These are phyloP conservation scores for Calypte anna DNA, from an alignment of 2,113 vertebrate species.

Conservation along the genomic window DNA sequence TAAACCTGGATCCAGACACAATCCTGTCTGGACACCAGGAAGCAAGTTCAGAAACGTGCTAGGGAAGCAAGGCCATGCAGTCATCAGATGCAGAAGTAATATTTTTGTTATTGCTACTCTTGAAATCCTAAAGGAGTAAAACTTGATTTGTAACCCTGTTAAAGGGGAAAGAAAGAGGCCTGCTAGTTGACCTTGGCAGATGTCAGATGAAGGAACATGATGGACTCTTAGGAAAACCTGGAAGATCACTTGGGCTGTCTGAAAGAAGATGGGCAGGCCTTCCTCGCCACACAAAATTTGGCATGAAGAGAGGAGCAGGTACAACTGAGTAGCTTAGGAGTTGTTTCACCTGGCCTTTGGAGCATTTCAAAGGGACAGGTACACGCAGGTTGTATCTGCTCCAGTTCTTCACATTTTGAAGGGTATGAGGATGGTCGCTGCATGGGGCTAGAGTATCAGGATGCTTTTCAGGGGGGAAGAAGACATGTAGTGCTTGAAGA, in stretches of 20 bases:
- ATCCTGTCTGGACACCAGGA: background rate
- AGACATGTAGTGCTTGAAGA: background rate
- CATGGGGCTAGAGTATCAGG: background rate
- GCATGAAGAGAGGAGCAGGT: slow-evolving; percentile 9
- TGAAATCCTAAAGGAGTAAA: background rate
- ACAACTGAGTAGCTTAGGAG: background rate
- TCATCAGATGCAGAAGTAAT: background rate
- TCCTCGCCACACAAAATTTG: slow-evolving; percentile 49
- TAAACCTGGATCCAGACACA: background rate
- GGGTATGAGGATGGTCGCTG: background rate
- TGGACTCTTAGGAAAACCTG: background rate
- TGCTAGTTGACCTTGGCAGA: slow-evolving; percentile 15
- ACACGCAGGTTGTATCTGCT: accelerated
- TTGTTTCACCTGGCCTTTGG: background rate
- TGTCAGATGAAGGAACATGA: background rate
- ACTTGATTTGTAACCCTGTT: background rate
- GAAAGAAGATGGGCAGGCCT: background rate
- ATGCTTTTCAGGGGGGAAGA: background rate
- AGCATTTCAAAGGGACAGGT: slow-evolving; percentile 3
- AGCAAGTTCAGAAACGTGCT: accelerated
- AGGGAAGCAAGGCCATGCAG: background rate
- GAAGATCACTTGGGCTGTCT: background rate
- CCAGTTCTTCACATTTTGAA: accelerated
- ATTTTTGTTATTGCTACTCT: background rate
- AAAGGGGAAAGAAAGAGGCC: background rate